Percentiles rank a stretch among this genome's conserved stretches.
Conservation (phyloP, 2,113 vertebrate genomes). For the Psittacara wagleri region DNA sequence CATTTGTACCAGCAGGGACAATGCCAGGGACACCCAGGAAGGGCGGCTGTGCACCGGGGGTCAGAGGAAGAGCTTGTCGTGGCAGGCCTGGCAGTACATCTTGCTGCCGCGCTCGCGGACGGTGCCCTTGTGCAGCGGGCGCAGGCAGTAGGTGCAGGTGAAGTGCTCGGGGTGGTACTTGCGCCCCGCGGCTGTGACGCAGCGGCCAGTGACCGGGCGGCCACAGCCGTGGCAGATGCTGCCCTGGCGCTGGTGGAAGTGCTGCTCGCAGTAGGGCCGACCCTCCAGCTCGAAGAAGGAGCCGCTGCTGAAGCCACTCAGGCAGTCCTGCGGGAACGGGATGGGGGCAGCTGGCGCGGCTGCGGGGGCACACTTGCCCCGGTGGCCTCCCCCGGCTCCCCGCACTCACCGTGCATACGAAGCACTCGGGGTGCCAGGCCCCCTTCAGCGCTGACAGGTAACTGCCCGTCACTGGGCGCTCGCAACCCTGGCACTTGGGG, state of each 20-base stretch:
- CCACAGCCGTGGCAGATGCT: slow-evolving; percentile 80
- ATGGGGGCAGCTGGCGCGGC: neutral
- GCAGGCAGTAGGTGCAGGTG: slow-evolving; percentile 85
- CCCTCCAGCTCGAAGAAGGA: slow-evolving; percentile 87
- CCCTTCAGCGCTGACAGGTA: slow-evolving; percentile 87
- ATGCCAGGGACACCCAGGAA: accelerated
- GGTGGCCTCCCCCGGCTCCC: accelerated
- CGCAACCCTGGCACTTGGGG: slow-evolving; percentile 88
- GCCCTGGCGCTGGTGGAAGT: slow-evolving; percentile 86
- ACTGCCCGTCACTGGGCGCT: slow-evolving; percentile 77
- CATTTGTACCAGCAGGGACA: neutral
- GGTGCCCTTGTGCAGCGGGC: slow-evolving; percentile 84
- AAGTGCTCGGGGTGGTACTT: slow-evolving; percentile 95
- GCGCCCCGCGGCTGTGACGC: slow-evolving; percentile 79
- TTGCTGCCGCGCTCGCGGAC: slow-evolving; percentile 80
- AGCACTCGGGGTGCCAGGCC: slow-evolving; percentile 91
- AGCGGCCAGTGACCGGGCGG: slow-evolving; percentile 81
- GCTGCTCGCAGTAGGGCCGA: slow-evolving; percentile 83
- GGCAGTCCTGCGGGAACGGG: slow-evolving; percentile 80
- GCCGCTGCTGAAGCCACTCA: slow-evolving; percentile 73
- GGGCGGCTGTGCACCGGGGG: accelerated
- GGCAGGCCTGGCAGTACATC: slow-evolving; percentile 84
- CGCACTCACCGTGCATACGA: slow-evolving; percentile 87
- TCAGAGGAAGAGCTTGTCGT: slow-evolving; percentile 80
- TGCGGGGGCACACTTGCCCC: accelerated